Evolutionary conservation across 2,797 vertebrate species (phyloP).

Genomic region (Rhinella marina): DNA sequence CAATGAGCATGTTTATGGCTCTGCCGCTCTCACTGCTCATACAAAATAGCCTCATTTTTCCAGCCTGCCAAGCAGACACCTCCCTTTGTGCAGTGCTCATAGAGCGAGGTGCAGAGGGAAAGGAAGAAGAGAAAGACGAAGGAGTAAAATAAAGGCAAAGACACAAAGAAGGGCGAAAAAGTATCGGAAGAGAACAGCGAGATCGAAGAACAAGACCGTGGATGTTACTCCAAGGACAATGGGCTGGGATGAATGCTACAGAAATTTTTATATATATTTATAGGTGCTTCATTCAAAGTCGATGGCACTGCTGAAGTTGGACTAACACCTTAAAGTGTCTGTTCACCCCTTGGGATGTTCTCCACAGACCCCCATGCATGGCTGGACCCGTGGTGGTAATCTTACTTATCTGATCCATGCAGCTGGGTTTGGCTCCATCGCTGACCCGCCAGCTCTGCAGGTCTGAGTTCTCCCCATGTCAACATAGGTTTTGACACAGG

Average conservation of each 20-base stretch:
- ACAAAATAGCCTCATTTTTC: conserved; percentile 52
- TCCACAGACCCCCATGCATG: no score
- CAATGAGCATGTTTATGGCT: conserved; percentile 69
- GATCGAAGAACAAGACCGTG: background rate
- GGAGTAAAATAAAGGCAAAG: conserved; percentile 13
- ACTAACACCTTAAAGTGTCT: no score
- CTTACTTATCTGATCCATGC: no score
- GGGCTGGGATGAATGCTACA: background rate
- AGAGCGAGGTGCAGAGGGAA: conserved; percentile 8
- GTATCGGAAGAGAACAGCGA: background rate
- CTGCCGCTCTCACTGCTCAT: conserved; percentile 63
- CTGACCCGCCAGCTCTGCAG: no score
- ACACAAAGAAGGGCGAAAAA: background rate
- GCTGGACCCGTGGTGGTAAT: no score
- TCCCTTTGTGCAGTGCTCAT: conserved; percentile 41
- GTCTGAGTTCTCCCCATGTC: no score
- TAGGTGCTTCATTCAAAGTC: background rate
- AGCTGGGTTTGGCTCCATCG: no score
- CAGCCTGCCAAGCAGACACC: conserved; percentile 45
- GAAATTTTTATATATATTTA: background rate
- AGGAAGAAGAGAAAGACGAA: background rate
- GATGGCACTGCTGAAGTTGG: no score
- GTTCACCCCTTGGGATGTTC: no score
- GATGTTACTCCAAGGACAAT: background rate
- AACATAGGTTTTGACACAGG: no score